Percentiles rank a stretch among this genome's conserved stretches.
These are phyloP conservation scores for Geophilus truncorum DNA, from an alignment of 2,888 invertebrate species.

Conservation along the genomic window DNA sequence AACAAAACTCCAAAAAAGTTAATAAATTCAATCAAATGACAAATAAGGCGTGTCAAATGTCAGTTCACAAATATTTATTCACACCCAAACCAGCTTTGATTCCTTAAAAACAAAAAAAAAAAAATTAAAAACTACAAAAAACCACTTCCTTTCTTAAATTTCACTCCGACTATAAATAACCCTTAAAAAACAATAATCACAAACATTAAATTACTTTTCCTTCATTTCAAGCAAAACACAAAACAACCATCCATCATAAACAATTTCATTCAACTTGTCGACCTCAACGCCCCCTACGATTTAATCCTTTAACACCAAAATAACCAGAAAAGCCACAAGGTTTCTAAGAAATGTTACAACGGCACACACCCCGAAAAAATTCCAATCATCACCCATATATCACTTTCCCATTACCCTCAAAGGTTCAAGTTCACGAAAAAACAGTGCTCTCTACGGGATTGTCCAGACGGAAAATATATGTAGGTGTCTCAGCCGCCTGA, in stretches of 20 bases:
- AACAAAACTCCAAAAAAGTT: not conserved
- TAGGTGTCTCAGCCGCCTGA: not conserved
- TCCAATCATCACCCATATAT: not conserved
- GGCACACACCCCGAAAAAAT: not conserved
- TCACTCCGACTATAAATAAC: not conserved
- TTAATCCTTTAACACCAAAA: not conserved
- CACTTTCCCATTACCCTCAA: not conserved
- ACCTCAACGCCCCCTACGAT: not conserved
- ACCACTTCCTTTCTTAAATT: too few relatives aligned
- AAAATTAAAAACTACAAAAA: too few relatives aligned
- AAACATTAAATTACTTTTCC: not conserved
- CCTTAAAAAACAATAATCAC: not conserved
- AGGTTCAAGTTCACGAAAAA: too few relatives aligned
- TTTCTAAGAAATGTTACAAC: not conserved
- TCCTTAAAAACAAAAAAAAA: not conserved
- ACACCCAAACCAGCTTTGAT: too few relatives aligned
- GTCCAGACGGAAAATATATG: not conserved
- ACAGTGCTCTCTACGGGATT: too few relatives aligned
- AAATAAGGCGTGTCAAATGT: too few relatives aligned
- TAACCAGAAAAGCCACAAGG: not conserved
- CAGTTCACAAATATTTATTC: too few relatives aligned
- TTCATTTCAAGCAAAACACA: not conserved
- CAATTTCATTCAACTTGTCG: not conserved
- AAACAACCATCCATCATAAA: not conserved
- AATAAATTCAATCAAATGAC: not conserved